These are phyloP conservation scores for Papilio xuthus DNA, from an alignment of 1,140 invertebrate genomes.

Conservation along the genomic window DNA sequence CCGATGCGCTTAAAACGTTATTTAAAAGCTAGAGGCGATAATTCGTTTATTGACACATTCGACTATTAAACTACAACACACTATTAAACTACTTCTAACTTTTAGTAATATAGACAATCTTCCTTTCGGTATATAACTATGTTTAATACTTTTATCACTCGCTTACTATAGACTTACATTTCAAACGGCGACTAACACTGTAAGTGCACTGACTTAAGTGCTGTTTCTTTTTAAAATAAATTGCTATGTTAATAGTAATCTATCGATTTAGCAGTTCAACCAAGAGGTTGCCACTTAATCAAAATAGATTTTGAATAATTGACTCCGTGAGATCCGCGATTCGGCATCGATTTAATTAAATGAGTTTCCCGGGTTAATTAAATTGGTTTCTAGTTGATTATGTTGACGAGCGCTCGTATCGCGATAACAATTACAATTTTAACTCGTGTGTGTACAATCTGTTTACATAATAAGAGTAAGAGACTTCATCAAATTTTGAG, in stretches of 20 bases:
- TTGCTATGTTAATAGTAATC: too few relatives aligned
- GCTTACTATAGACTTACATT: too few relatives aligned
- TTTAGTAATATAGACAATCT: neutral
- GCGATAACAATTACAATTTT: conserved; percentile 13
- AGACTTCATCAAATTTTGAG: neutral
- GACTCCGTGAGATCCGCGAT: neutral
- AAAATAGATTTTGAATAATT: conserved; percentile 14
- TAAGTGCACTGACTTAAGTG: too few relatives aligned
- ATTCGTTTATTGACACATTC: conserved; percentile 16
- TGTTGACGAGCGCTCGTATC: conserved; percentile 2
- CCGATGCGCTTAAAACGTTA: conserved; percentile 38
- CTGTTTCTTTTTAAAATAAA: too few relatives aligned
- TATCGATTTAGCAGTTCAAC: neutral
- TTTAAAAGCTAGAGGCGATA: conserved; percentile 23
- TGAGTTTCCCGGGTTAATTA: conserved; percentile 30
- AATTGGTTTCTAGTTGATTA: conserved; percentile 30
- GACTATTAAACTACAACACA: too few relatives aligned
- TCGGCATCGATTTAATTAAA: conserved; percentile 32
- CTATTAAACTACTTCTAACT: neutral
- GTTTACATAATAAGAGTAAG: neutral
- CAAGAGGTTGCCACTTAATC: neutral
- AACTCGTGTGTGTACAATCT: neutral
- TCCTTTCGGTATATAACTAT: neutral
- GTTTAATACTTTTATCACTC: neutral
- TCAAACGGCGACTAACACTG: too few relatives aligned